phyloP scores from a whole-genome alignment of 2,113 vertebrate species.

The Ceyx melanurus region DNA sequence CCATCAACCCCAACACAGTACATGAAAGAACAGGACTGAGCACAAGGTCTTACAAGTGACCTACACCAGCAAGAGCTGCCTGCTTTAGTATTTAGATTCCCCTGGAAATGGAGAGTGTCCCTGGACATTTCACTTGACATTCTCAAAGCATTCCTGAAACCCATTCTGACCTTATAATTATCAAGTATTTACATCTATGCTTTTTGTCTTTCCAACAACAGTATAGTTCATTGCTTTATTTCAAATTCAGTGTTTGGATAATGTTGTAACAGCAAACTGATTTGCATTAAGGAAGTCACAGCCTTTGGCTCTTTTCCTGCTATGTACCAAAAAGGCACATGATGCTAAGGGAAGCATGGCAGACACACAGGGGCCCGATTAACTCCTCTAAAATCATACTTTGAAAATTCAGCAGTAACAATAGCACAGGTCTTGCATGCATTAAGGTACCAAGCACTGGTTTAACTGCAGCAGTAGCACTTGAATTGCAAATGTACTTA shows the following conservation, averaged over 20 bases:
- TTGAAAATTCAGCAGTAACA: background rate
- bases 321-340: background rate
- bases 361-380: background rate
- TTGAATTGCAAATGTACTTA: background rate
- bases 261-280: background rate
- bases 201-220: background rate
- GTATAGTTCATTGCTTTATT: background rate
- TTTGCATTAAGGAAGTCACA: background rate
- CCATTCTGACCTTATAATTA: background rate
- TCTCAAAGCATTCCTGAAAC: background rate
- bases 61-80: background rate
- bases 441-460: background rate
- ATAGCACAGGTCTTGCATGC: background rate
- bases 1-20: background rate
- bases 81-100: background rate
- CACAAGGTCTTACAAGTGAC: background rate
- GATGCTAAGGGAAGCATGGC: background rate
- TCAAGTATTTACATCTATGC: background rate
- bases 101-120: background rate
- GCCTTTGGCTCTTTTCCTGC: background rate
- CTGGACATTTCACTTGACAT: background rate
- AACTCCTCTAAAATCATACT: background rate
- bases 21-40: background rate
- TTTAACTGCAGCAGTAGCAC: background rate
- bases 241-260: background rate